Evolutionary conservation across 2,797 vertebrate genomes (phyloP), one percentile per base, ranked within the genome.

Genomic region (Pygocentrus nattereri): DNA sequence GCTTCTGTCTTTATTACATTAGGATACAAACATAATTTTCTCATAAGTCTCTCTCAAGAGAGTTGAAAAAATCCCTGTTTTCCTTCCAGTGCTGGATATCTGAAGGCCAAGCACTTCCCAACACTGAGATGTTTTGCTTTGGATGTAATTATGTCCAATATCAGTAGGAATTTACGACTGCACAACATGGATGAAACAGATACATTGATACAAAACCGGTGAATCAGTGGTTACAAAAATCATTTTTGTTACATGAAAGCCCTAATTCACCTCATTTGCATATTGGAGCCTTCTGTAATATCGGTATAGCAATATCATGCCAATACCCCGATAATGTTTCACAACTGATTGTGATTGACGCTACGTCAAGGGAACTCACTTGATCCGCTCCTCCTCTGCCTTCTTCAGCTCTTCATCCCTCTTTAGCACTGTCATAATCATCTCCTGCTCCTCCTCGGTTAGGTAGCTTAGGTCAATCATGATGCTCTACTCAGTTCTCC

Each of bases 381-480:
- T 96, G 90, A 99, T 88, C 87, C 98, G 94, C 61, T 97, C 95
- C 70, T 98, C 97, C 90, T 99, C 98, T 0, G 92, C 84, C 86
- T 92, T 96, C 91, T 99, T 98, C 71, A 99, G 94, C 0, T 96
- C 95, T 0, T 93, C 90, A 56, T 99, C 98, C 84, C 98, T 93
- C 89, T 94, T 95, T 81, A 99, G 93, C 74, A 99, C 98, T 27
- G 91, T 93, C 96, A 98, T 93, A 79, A 99, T 99, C 34, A 90
- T 86, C 50, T 93, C 95, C 89, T 98, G 97, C 83, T 99, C 98
- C 83, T 98, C 97, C 86, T 99, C 97, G 0, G 96, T 98, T 88
- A 99, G 93, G 89, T 99, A 96, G 89, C 97, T 98, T 85, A 99
- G 91, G 92, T 99, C 97, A 44, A 99, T 97, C 98, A 99, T 99